These are phyloP conservation scores for Lophotriccus pileatus DNA, from an alignment of 2,797 vertebrate species.

Conservation along the genomic window DNA sequence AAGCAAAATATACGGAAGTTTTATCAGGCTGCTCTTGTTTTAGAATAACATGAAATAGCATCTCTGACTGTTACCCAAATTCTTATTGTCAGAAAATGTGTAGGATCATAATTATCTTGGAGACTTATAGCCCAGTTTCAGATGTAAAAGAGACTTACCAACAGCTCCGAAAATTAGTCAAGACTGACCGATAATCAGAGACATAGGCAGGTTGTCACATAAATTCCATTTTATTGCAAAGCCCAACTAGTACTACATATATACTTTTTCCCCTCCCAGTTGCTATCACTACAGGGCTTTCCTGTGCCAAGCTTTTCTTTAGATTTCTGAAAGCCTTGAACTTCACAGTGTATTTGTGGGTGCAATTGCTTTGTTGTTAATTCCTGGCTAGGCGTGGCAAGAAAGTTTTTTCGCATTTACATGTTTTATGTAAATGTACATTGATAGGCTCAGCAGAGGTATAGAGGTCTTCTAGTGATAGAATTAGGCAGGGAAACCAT, in stretches of 20 bases:
- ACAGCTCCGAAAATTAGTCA: neutral
- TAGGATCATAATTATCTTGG: neutral
- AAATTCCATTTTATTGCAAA: neutral
- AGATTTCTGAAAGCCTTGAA: neutral
- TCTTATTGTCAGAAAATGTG: neutral
- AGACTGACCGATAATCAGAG: neutral
- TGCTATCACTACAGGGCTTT: neutral
- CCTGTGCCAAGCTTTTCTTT: neutral
- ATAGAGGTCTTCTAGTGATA: neutral
- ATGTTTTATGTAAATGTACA: neutral
- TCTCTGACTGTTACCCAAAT: neutral
- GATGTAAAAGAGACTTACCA: neutral
- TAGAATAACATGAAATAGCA: neutral
- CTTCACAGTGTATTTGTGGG: neutral
- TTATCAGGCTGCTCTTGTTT: neutral
- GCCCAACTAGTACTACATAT: neutral
- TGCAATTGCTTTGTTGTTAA: neutral
- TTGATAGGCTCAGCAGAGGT: neutral
- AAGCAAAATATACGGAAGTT: neutral
- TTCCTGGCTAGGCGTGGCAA: neutral
- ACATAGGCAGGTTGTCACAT: neutral
- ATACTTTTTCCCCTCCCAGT: neutral
- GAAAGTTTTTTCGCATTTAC: neutral
- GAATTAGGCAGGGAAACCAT: neutral
- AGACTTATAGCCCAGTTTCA: neutral